Evolutionary conservation across 2,113 vertebrate species (phyloP), one percentile per base, ranked within the genome.

Genomic region (Xiphophorus couchianus): DNA sequence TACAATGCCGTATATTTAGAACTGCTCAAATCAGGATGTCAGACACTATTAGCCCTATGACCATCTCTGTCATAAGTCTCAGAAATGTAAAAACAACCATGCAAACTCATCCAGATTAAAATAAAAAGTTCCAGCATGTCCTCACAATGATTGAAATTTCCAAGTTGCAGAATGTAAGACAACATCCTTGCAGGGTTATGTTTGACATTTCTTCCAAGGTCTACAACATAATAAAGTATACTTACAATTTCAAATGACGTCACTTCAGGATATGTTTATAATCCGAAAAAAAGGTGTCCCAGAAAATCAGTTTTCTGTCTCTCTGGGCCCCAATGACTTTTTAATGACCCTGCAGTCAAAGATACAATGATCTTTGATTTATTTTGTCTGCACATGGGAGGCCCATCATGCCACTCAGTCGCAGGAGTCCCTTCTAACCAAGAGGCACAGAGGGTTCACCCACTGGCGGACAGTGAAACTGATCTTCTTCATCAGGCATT

Each of bases 381-480:
- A 63, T 73, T 81, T 74, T 84, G 74, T 89, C 63, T 83, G 73
- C 77, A 73, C 69, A 76, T 69, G 30, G 73, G 69, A 86, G 84
- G 80, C 74, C 84, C 62, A 77, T 82, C 81, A 75, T 83, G 70
- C 77, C 75, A 58, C 66, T 60, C 78, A 78, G 80, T 65, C 35
- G 58, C 68, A 62, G 82, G 42, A 44, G 70, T 72, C 69, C 44
- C 39, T 71, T 67, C 83, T 25, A 78, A 82, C 74, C 76, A 79
- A 78, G 78, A 44, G 22, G 72, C 86, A 87, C 71, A 75, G 83
- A 78, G 75, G 71, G 73, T 88, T 85, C 64, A 88, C n/a, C 77
- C 78, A 39, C 83, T 80, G 85, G 76, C 87, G 88, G 90, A 90
- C 88, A 78, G 77, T 91, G 94, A 94, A 95, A 95, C 90, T 60